Percentiles rank a stretch among this genome's conserved stretches.
phyloP scores from a whole-genome alignment of 2,888 invertebrate genomes.

The Peribatodes rhomboidaria region DNA sequence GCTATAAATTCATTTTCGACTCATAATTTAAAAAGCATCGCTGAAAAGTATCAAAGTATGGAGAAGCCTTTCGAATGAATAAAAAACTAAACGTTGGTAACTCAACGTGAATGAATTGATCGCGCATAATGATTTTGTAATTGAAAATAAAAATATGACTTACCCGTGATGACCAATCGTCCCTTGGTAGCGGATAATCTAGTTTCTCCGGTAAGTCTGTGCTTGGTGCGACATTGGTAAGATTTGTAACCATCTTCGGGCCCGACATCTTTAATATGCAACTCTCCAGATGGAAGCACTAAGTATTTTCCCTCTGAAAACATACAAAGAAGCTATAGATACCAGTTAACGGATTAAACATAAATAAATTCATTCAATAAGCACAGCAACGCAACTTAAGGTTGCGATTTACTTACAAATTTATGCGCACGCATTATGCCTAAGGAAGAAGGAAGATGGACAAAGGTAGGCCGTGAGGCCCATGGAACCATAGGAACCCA shows the following conservation, averaged over 20 bases:
- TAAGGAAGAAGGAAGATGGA: conserved; percentile 86
- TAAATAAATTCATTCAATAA: conserved; percentile 19
- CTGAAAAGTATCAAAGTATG: conserved; percentile 23
- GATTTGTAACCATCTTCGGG: conserved; percentile 97
- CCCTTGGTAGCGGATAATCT: conserved; percentile 97
- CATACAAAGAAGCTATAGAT: conserved; percentile 41
- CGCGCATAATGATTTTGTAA: conserved; percentile 39
- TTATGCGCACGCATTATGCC: conserved; percentile 74
- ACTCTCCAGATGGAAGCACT: conserved; percentile 97
- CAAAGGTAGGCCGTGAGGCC: conserved; percentile 87
- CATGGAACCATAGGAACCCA: conserved; percentile 80
- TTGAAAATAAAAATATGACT: conserved; percentile 68
- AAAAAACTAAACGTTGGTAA: conserved; percentile 23
- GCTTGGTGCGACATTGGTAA: conserved; percentile 97
- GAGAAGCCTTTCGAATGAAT: conserved; percentile 25
- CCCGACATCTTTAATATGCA: conserved; percentile 97
- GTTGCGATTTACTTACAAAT: conserved; percentile 80
- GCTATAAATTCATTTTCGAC: conserved; percentile 55
- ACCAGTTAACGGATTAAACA: conserved; percentile 20
- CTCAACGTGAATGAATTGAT: conserved; percentile 49
- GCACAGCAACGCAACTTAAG: conserved; percentile 68
- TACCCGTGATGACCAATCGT: conserved; percentile 97
- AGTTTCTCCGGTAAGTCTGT: conserved; percentile 96
- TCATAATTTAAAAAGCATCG: conserved; percentile 8
- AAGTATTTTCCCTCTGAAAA: conserved; percentile 96